Evolutionary conservation across 2,797 vertebrate species (phyloP).

Genomic region (Betta splendens): DNA sequence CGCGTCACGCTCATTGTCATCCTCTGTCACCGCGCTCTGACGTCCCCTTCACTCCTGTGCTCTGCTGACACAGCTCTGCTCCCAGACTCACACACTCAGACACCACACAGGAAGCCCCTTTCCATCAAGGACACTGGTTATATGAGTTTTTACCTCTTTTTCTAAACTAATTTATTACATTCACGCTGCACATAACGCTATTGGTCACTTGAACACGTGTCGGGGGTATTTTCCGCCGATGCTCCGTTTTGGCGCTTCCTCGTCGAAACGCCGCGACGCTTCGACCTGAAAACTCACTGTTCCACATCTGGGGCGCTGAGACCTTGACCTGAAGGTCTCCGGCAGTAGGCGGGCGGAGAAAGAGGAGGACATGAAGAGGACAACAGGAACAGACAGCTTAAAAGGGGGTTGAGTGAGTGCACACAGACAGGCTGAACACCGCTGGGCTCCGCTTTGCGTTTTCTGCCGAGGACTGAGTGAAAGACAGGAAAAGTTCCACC

Average conservation of each 20-base stretch:
- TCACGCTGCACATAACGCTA: conserved; percentile 34
- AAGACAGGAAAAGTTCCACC: conserved; percentile 61
- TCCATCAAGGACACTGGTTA: conserved; percentile 47
- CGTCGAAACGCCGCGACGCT: conserved; percentile 56
- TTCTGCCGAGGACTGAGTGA: conserved; percentile 53
- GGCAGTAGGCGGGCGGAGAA: conserved; percentile 47
- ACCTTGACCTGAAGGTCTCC: conserved; percentile 73
- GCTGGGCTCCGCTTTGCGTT: conserved; percentile 64
- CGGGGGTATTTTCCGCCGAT: conserved; percentile 17
- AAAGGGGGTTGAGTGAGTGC: conserved; percentile 70
- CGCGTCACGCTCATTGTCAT: conserved; percentile 51
- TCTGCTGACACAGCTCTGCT: conserved; percentile 60
- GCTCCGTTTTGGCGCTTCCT: conserved; percentile 22
- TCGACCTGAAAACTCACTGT: conserved; percentile 70
- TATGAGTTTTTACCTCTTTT: conserved; percentile 55
- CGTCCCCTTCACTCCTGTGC: conserved; percentile 63
- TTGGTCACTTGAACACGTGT: conserved; percentile 32
- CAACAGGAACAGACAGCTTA: conserved; percentile 63
- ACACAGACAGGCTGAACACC: conserved; percentile 45
- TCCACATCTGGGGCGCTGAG: conserved; percentile 60
- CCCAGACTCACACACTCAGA: conserved; percentile 52
- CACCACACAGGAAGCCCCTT: conserved; percentile 50
- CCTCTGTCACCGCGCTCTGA: conserved; percentile 60
- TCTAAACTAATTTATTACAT: conserved; percentile 47
- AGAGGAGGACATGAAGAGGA: conserved; percentile 60